Evolutionary conservation across 1,140 invertebrate species (phyloP).

Genomic region (Cydia fagiglandana): DNA sequence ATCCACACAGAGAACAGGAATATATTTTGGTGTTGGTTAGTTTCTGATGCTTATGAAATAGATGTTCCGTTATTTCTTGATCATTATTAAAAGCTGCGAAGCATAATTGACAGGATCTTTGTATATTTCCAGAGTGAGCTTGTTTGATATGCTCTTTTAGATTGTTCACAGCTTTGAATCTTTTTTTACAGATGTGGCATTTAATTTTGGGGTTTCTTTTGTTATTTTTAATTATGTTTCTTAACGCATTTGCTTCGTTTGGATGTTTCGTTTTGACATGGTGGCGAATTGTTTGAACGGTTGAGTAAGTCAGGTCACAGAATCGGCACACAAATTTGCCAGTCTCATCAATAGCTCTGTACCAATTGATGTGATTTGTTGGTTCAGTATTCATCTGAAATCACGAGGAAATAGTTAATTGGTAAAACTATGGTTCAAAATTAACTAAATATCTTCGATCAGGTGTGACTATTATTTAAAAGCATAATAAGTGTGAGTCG

Average conservation of each 20-base stretch:
- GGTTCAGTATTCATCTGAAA: conserved; percentile 9
- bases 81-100: conserved; percentile 45
- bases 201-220: conserved; percentile 42
- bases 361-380: conserved; percentile 41
- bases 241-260: conserved; percentile 37
- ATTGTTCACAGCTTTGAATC: conserved; percentile 36
- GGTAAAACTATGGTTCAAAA: too few species aligned
- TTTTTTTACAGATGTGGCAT: conserved; percentile 51
- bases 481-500: too few species aligned
- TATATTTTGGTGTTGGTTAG: conserved; percentile 34
- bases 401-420: neutral
- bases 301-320: conserved; percentile 49
- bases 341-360: conserved; percentile 41
- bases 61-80: conserved; percentile 26
- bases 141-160: conserved; percentile 44
- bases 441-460: too few species aligned
- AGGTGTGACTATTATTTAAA: too few species aligned
- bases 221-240: conserved; percentile 36
- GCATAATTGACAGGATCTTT: conserved; percentile 47
- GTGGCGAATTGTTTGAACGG: conserved; percentile 45
- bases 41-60: conserved; percentile 33
- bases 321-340: conserved; percentile 51
- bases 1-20: conserved; percentile 49
- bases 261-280: conserved; percentile 50
- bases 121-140: conserved; percentile 36